phyloP scores from a whole-genome alignment of 2,888 invertebrate genomes.

The Cosmopolites sordidus region DNA sequence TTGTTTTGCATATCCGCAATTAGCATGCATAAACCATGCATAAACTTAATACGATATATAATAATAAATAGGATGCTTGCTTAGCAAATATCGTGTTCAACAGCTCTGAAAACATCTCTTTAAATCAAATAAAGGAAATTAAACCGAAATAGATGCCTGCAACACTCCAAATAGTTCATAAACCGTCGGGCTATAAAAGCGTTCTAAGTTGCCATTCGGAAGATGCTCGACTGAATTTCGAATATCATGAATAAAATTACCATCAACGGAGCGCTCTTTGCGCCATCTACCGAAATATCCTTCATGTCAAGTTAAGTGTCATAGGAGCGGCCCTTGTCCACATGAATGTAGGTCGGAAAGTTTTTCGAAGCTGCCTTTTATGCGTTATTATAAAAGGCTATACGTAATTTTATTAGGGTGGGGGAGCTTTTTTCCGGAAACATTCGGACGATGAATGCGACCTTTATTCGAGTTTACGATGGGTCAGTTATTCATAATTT shows the following conservation, averaged over 20 bases:
- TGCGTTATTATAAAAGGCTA: conserved; percentile 9
- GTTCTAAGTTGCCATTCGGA: conserved; percentile 1
- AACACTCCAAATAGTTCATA: conserved; percentile 1
- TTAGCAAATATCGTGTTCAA: too few species aligned
- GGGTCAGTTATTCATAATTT: too few species aligned
- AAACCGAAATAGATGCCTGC: conserved; percentile 1
- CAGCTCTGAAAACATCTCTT: too few species aligned
- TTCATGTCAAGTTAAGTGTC: conserved; percentile 14
- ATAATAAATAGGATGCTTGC: too few species aligned
- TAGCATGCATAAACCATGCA: too few species aligned
- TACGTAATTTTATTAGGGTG: conserved; percentile 10
- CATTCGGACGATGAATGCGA: background rate
- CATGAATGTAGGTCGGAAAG: conserved; percentile 11
- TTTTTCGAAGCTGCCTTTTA: conserved; percentile 11
- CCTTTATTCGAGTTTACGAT: too few species aligned
- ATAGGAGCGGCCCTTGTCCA: conserved; percentile 11
- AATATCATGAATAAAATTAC: conserved; percentile 20
- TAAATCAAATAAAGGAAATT: background rate
- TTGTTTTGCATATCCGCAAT: too few species aligned
- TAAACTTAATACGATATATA: too few species aligned
- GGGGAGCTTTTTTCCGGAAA: conserved; percentile 1
- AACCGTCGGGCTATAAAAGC: background rate
- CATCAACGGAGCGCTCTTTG: conserved; percentile 13
- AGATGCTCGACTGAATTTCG: conserved; percentile 12
- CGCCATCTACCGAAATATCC: conserved; percentile 12